phyloP scores from a whole-genome alignment of 2,888 invertebrate species.

The Phortica magna region DNA sequence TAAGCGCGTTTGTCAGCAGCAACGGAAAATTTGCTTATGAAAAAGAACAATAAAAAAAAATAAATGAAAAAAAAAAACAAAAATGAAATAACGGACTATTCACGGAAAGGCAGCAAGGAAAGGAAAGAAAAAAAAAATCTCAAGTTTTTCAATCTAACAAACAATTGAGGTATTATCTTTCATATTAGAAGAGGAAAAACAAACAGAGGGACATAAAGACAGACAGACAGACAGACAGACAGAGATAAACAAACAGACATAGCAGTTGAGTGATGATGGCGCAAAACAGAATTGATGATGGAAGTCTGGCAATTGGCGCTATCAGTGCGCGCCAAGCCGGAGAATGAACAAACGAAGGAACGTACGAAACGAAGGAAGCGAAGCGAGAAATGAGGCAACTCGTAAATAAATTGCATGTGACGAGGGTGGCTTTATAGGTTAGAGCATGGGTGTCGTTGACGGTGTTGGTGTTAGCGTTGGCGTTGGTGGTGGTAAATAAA shows the following conservation, averaged over 20 bases:
- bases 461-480: background rate
- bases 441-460: no score
- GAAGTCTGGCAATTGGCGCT: background rate
- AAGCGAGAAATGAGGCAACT: background rate
- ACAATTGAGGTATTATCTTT: constrained; percentile 72
- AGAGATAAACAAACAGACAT: background rate
- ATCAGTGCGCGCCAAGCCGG: background rate
- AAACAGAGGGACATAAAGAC: background rate
- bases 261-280: background rate
- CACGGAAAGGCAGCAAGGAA: background rate
- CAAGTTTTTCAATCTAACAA: constrained; percentile 72
- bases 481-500: background rate
- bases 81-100: background rate
- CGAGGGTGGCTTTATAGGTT: background rate
- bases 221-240: background rate
- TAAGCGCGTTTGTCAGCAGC: background rate
- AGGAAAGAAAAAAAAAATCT: constrained; percentile 48
- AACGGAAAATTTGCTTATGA: background rate
- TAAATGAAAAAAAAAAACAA: constrained; percentile 20
- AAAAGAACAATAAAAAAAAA: background rate
- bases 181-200: constrained; percentile 24
- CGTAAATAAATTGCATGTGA: background rate
- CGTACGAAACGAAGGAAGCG: background rate
- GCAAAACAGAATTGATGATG: constrained; percentile 4
- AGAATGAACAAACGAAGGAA: background rate